Percentiles rank a stretch among this genome's conserved stretches.
These are phyloP conservation scores for Cylloceria caligata DNA, from an alignment of 2,888 invertebrate genomes.

Conservation along the genomic window DNA sequence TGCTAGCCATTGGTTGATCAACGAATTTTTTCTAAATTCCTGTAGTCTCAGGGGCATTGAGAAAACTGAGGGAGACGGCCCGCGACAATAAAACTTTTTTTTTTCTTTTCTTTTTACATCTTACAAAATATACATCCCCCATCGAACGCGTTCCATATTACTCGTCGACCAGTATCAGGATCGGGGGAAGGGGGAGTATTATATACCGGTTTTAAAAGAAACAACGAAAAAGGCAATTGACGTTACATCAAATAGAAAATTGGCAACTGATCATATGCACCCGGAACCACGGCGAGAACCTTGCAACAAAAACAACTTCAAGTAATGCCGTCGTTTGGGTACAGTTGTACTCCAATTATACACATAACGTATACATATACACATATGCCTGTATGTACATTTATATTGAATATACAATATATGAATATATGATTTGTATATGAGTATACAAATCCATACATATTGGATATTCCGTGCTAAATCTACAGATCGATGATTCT, in stretches of 20 bases:
- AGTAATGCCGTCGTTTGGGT: conserved; percentile 67
- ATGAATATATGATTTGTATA: too few species aligned
- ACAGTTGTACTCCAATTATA: conserved; percentile 14
- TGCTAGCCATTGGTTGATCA: conserved; percentile 67
- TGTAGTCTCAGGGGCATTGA: conserved; percentile 7
- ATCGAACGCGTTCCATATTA: not conserved
- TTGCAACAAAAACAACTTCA: conserved; percentile 77
- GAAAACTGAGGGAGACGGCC: conserved; percentile 11
- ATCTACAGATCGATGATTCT: too few species aligned
- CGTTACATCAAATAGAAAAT: conserved; percentile 42
- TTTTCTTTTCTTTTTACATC: conserved; percentile 18
- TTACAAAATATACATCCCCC: conserved; percentile 39
- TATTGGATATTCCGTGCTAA: too few species aligned
- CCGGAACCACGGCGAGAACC: conserved; percentile 65
- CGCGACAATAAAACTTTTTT: conserved; percentile 25
- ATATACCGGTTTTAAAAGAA: conserved; percentile 24
- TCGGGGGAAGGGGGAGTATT: not conserved
- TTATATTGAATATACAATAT: conserved; percentile 35
- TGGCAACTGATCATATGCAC: conserved; percentile 47
- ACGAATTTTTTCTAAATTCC: conserved; percentile 65
- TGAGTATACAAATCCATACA: conserved; percentile 44
- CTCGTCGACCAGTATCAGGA: not conserved
- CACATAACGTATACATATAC: conserved; percentile 10
- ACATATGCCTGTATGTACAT: conserved; percentile 24
- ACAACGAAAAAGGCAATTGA: conserved; percentile 28